phyloP scores from a whole-genome alignment of 30 jellyfish, hydroid and myxozoan genomes.

The Hydractinia echinata region DNA sequence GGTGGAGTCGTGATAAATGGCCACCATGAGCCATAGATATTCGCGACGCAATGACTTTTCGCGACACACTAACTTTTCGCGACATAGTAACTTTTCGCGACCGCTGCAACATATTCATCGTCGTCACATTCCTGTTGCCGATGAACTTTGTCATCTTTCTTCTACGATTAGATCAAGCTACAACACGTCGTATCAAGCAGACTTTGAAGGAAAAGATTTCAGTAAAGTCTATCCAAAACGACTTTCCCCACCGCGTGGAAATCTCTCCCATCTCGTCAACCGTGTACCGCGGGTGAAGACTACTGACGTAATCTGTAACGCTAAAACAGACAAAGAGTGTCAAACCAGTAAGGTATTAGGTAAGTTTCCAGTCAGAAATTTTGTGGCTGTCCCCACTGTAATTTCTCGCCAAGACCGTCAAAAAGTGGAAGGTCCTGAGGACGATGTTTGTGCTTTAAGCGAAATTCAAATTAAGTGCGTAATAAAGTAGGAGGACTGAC shows the following conservation, averaged over 20 bases:
- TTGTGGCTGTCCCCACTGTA: neutral
- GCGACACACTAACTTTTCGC: too few species aligned
- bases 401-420: neutral
- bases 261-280: neutral
- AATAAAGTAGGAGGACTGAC: too few species aligned
- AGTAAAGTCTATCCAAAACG: neutral
- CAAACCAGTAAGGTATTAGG: neutral
- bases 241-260: neutral
- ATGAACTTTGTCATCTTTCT: neutral
- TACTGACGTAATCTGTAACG: neutral
- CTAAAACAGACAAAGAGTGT: neutral
- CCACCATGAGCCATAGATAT: too few species aligned
- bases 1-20: too few species aligned
- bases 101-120: slow-evolving; percentile 1
- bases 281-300: neutral
- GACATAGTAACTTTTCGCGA: neutral
- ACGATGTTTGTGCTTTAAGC: too few species aligned
- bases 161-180: neutral
- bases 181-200: slow-evolving; percentile 8
- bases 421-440: neutral
- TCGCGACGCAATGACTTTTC: too few species aligned
- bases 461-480: too few species aligned
- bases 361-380: neutral
- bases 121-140: neutral
- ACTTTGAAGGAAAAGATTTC: neutral